These are phyloP conservation scores for Echinops telfairi DNA, from an alignment of 2,113 vertebrate genomes.

Conservation along the genomic window DNA sequence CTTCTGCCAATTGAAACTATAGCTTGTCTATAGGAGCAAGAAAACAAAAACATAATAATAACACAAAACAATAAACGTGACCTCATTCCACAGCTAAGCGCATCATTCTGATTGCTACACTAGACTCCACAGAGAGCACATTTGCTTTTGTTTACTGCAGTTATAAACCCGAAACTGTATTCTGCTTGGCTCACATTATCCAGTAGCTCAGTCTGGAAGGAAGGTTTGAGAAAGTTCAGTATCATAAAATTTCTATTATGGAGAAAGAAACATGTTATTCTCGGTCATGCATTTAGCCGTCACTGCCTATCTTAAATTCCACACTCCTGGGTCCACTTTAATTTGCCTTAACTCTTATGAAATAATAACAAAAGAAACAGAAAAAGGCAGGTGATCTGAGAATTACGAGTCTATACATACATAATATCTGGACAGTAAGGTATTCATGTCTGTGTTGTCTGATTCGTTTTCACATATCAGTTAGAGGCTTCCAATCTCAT, in stretches of 20 bases:
- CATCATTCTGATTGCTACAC: background rate
- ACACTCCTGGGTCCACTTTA: constrained; percentile 70
- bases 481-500: constrained; percentile 51
- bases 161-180: constrained; percentile 30
- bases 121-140: constrained; percentile 32
- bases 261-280: constrained; percentile 79
- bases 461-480: constrained; percentile 74
- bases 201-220: constrained; percentile 69
- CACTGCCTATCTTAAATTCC: constrained; percentile 79
- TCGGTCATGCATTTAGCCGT: constrained; percentile 62
- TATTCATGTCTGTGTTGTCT: constrained; percentile 77
- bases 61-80: constrained; percentile 56
- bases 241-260: constrained; percentile 57
- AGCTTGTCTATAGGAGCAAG: background rate
- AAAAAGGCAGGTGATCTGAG: constrained; percentile 71
- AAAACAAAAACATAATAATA: background rate
- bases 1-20: constrained; percentile 38
- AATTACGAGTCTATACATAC: constrained; percentile 78
- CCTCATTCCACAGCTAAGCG: constrained; percentile 66
- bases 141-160: constrained; percentile 79
- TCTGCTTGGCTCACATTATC: constrained; percentile 55
- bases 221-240: constrained; percentile 55
- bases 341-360: constrained; percentile 81
- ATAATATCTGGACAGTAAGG: constrained; percentile 81
- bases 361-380: constrained; percentile 81